Base-by-base conservation (phyloP, 2,888 invertebrate genomes). In the Platycheirus rosarum region DNA sequence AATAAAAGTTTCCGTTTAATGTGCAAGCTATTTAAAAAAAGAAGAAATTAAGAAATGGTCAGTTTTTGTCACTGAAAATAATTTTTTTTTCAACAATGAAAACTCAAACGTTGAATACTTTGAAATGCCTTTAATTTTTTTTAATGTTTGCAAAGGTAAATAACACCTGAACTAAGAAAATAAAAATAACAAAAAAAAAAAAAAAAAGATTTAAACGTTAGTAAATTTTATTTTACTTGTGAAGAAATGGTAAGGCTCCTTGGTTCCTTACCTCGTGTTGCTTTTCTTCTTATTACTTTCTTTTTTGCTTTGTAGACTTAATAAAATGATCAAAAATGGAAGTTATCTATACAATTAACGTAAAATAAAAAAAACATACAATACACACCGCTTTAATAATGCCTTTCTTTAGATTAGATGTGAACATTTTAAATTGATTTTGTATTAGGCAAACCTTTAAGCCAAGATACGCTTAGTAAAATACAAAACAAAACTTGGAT, bases 131-230 rank as follows among this genome's bases (percentile, higher is more conserved):
- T n/a, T n/a, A n/a, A n/a, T n/a, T n/a, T n/a, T n/a, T n/a, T n/a
- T n/a, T 76, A 71, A 66, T 76, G 80, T 29, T 70, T 35, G 71
- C 80, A 82, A 82, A 66, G 80, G 80, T 82, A 82, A 82, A 82
- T 76, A 82, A 80, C 80, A 80, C 76, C 76, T 71, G 76, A 75
- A 80, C 76, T 76, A 82, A 71, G 80, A 82, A 76, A 63, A 65
- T 68, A 73, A 80, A 80, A 70, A 79, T 53, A 53, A 53, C 53
- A 68, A 63, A 40, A 65, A 80, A 71, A 37, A 76, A 70, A 80
- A 71, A 11, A n/a, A n/a, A n/a, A 46, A 32, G 51, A 70, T 75
- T 68, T 68, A 55, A 29, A 20, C 63, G 57, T 80, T 71, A 76
- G 71, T 76, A 71, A 76, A 53, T 76, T 51, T 57, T 55, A 35